A percentile compares a stretch with the other conserved stretches of the same genome.
These are phyloP conservation scores for Cinclus mexicanus DNA, from an alignment of 2,113 vertebrate genomes.

Conservation along the genomic window DNA sequence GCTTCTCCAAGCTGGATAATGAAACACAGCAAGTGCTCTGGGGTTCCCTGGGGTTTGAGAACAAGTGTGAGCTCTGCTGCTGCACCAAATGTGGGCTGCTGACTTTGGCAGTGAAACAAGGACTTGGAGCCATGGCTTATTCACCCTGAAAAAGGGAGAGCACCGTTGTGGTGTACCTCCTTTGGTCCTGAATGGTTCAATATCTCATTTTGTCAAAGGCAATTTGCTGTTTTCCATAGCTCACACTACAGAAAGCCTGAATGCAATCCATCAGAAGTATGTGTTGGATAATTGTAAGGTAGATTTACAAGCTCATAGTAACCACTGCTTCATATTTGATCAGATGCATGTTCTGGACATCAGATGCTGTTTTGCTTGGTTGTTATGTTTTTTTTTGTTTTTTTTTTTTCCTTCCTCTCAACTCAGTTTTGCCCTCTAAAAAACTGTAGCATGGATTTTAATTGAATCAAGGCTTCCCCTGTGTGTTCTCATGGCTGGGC, in stretches of 20 bases:
- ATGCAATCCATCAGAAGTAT: neutral
- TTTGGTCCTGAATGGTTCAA: neutral
- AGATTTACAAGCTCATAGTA: neutral
- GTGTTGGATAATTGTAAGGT: neutral
- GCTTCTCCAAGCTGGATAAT: neutral
- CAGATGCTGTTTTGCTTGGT: neutral
- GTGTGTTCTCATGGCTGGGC: neutral
- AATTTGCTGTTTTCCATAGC: neutral
- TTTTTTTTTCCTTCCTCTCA: too few relatives aligned
- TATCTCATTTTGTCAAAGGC: neutral
- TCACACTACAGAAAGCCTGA: neutral
- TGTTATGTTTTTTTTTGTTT: neutral
- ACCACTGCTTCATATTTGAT: neutral
- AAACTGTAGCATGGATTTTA: neutral
- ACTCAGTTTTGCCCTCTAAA: neutral
- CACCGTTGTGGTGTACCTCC: rapidly evolving
- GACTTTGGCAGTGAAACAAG: neutral
- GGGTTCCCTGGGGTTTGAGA: neutral
- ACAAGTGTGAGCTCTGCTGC: neutral
- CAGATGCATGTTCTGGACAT: neutral
- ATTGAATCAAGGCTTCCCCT: neutral
- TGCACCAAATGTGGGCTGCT: neutral
- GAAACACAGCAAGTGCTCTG: neutral
- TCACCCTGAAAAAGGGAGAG: neutral
- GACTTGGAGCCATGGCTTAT: rapidly evolving